A percentile compares a stretch with the other conserved stretches of the same genome.
These are phyloP conservation scores for Aphelenchoides bicaudatus DNA, from an alignment of 2,888 invertebrate genomes.

Conservation along the genomic window DNA sequence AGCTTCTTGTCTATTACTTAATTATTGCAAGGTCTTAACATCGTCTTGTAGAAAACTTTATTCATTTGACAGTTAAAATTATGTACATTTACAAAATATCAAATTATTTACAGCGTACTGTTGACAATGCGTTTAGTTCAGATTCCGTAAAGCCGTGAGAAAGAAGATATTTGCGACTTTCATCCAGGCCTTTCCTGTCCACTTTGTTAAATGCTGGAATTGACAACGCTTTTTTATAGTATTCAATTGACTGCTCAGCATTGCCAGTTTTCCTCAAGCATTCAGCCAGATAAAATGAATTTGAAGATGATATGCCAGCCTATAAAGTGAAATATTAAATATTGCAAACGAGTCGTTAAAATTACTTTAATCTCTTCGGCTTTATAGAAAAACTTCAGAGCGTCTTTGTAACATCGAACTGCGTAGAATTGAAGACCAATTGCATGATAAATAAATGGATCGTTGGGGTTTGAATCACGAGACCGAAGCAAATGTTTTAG, in stretches of 20 bases:
- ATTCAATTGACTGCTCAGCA: constrained; percentile 30
- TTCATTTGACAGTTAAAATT: too few relatives aligned
- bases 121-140: constrained; percentile 10
- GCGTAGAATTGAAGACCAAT: constrained; percentile 35
- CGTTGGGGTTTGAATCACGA: constrained; percentile 31
- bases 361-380: constrained; percentile 32
- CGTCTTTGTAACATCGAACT: constrained; percentile 26
- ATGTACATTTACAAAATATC: too few relatives aligned
- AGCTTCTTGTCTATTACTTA: too few relatives aligned
- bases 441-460: constrained; percentile 29
- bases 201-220: constrained; percentile 30
- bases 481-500: constrained; percentile 32
- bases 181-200: constrained; percentile 24
- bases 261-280: constrained; percentile 29
- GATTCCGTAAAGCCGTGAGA: constrained; percentile 21
- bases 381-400: constrained; percentile 28
- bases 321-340: constrained; percentile 4
- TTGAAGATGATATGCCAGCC: constrained; percentile 32
- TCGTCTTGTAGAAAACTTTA: too few relatives aligned
- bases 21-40: too few relatives aligned
- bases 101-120: too few relatives aligned
- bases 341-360: not conserved
- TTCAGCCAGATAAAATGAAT: constrained; percentile 34
- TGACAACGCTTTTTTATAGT: constrained; percentile 32
- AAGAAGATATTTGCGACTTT: constrained; percentile 22